Evolutionary conservation across 2,888 invertebrate species (phyloP), one percentile per base, ranked within the genome.

Genomic region (Spisula solida): DNA sequence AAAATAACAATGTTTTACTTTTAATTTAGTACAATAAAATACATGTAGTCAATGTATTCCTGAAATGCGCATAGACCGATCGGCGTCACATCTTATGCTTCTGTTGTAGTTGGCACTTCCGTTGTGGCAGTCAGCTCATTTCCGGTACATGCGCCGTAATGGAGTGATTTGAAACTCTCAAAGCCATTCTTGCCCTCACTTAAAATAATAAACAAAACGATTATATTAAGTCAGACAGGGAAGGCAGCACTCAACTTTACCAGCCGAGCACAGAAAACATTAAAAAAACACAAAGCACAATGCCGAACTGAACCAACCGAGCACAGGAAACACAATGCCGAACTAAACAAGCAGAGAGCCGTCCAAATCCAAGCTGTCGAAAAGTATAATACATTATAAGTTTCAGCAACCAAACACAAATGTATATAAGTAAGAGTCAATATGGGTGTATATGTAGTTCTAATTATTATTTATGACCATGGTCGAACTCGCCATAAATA

Each of bases 91-190:
- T 25, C 0, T 66, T 66, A 66, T 41, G 78, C n/a, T n/a, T n/a
- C 20, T n/a, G 31, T 80, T 2, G 41, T 41, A 41, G 29, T 25
- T 1, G 41, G 41, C 29, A 18, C 12, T 25, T 34, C 25, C 18
- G 78, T 78, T 18, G 51, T 60, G 14, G 34, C 83, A 0, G 47
- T 81, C 81, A 86, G 79, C 78, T 90, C 90, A 31, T 86, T 51
- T 10, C 88, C 90, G 20, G 86, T 90, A 82, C 90, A 90, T 14
- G 88, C 84, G 5, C 90, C 90, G 14, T 66, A 66, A 34, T 90
- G 90, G 0, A 88, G 85, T 20, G 85, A 66, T 10, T 66, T 48
- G 81, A 90, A 90, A 12, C 55, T 75, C 6, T 87, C 90, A 25
- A 82, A 87, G 47, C 66, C 87, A 55, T 81, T 48, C 20, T 29